These are phyloP conservation scores for Trematocara stigmaticum DNA, from an alignment of 2,113 vertebrate species.

Conservation along the genomic window DNA sequence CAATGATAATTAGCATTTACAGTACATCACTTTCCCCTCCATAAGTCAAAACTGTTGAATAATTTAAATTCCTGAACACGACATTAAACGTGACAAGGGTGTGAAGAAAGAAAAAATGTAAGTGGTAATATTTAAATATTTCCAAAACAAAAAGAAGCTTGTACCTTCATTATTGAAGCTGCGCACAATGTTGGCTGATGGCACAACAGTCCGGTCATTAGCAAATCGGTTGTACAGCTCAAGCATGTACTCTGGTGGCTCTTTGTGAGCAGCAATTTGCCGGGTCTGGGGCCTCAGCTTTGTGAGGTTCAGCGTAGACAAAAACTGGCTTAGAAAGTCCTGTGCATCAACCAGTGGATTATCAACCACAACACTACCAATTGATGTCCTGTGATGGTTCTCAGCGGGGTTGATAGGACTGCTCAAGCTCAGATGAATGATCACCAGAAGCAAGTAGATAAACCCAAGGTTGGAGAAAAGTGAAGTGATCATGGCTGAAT, in stretches of 20 bases:
- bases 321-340: constrained; percentile 82
- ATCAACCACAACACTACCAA: constrained; percentile 72
- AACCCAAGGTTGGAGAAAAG: constrained; percentile 30
- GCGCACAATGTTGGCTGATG: constrained; percentile 86
- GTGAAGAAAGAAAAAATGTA: not conserved
- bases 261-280: constrained; percentile 63
- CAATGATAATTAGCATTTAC: not conserved
- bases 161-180: constrained; percentile 98
- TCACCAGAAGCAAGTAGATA: constrained; percentile 34
- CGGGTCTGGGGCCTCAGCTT: constrained; percentile 72
- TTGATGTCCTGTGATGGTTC: constrained; percentile 52
- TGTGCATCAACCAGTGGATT: constrained; percentile 78
- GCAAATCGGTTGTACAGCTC: constrained; percentile 91
- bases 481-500: constrained; percentile 51
- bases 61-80: not conserved
- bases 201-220: constrained; percentile 79
- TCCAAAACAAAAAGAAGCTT: not conserved
- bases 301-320: constrained; percentile 87
- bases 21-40: not conserved
- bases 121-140: not conserved
- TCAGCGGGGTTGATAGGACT: constrained; percentile 81
- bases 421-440: constrained; percentile 57
- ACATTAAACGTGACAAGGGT: not conserved
- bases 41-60: not conserved
- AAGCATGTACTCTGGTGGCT: constrained; percentile 93